Evolutionary conservation across 2,113 vertebrate species (phyloP).

Genomic region (Muscicapa adusta): DNA sequence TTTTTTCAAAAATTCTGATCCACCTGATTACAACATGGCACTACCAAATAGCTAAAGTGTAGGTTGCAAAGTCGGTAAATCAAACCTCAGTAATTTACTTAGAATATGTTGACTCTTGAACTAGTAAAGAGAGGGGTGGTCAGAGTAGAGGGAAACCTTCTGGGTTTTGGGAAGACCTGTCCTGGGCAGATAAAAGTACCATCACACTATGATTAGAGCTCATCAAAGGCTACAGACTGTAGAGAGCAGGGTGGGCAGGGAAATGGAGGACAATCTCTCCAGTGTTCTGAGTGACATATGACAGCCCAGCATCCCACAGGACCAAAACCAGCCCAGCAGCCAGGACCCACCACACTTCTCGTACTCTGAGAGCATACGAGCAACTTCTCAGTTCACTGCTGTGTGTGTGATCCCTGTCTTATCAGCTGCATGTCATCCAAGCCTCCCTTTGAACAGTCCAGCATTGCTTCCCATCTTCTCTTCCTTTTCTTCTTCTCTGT

Average conservation of each 20-base stretch:
- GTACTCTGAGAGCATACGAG: background rate
- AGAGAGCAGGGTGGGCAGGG: background rate
- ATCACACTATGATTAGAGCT: background rate
- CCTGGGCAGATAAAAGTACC: background rate
- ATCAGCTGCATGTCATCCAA: background rate
- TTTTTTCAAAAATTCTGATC: background rate
- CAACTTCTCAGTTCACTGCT: background rate
- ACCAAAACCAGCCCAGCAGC: background rate
- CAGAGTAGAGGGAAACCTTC: background rate
- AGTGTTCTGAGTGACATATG: fast-evolving
- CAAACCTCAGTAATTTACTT: background rate
- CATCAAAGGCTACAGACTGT: background rate
- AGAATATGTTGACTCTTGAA: background rate
- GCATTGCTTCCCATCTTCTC: background rate
- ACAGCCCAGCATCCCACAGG: background rate
- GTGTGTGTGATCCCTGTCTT: background rate
- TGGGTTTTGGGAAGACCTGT: background rate
- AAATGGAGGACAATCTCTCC: background rate
- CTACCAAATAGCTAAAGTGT: background rate
- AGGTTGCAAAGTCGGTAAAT: background rate
- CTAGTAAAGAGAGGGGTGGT: background rate
- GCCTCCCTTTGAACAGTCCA: background rate
- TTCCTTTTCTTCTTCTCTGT: background rate
- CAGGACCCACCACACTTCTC: fast-evolving
- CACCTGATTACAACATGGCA: background rate